phyloP scores from a whole-genome alignment of 2,113 vertebrate species.

The Nanger granti region DNA sequence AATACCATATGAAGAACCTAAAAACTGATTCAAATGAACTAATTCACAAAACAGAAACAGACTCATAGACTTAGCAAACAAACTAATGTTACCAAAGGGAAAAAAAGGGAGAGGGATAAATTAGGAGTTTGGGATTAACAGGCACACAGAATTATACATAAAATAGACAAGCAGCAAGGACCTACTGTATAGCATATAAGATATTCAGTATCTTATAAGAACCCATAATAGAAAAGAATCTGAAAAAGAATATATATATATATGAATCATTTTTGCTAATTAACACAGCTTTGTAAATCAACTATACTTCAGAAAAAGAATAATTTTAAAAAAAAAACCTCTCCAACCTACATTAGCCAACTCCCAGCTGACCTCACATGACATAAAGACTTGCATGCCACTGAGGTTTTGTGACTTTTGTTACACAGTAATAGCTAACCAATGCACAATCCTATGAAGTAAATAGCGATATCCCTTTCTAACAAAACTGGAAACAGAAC shows the following conservation, averaged over 20 bases:
- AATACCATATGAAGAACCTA: neutral
- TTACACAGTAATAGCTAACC: neutral
- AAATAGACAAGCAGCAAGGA: neutral
- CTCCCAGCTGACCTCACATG: neutral
- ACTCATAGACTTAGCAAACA: neutral
- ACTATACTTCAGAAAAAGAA: neutral
- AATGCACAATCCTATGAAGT: neutral
- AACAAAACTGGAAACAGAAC: neutral
- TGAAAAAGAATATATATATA: neutral
- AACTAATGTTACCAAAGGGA: neutral
- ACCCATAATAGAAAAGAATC: neutral
- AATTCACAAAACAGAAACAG: neutral
- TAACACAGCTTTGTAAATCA: neutral
- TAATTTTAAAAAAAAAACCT: neutral
- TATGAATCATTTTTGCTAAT: neutral
- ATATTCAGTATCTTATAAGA: neutral
- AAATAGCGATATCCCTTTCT: neutral
- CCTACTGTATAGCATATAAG: neutral
- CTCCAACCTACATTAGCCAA: neutral
- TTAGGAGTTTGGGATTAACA: neutral
- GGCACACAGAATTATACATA: neutral
- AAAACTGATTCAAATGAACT: neutral
- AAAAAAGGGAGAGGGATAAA: neutral
- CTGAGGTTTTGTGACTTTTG: neutral
- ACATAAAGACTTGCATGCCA: neutral